Conservation (phyloP, 2,797 vertebrate species). For the Ibycter americanus region DNA sequence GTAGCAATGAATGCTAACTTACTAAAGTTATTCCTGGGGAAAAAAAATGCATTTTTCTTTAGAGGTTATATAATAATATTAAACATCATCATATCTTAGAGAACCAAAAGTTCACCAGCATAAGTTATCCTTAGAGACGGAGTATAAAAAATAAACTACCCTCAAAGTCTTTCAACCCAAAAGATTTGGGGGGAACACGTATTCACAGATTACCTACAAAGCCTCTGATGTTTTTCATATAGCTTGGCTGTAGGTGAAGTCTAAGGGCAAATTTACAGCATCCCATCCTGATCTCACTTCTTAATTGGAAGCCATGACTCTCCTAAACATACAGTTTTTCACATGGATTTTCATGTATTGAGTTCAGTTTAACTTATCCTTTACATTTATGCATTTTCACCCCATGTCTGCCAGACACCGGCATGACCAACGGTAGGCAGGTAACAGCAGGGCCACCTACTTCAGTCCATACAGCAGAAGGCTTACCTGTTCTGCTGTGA, state of each 20-base stretch:
- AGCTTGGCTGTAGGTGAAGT: not conserved
- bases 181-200: not conserved
- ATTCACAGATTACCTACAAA: not conserved
- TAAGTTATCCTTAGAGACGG: not conserved
- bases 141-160: not conserved
- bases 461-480: not conserved
- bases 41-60: not conserved
- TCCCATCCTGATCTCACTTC: not conserved
- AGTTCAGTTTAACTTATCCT: not conserved
- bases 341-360: not conserved
- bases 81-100: not conserved
- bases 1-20: not conserved
- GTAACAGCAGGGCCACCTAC: not conserved
- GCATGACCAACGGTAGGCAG: not conserved
- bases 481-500: not conserved
- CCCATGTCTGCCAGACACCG: too few species aligned
- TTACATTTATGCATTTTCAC: not conserved
- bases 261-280: not conserved
- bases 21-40: not conserved
- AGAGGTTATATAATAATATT: not conserved
- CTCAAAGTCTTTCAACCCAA: not conserved
- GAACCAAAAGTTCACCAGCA: not conserved
- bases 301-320: rapidly evolving
- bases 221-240: not conserved
- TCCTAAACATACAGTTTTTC: not conserved